Percentiles rank a stretch among this genome's conserved stretches.
Evolutionary conservation across 2,888 invertebrate species (phyloP).

Genomic region (Dasysyrphus albostriatus): DNA sequence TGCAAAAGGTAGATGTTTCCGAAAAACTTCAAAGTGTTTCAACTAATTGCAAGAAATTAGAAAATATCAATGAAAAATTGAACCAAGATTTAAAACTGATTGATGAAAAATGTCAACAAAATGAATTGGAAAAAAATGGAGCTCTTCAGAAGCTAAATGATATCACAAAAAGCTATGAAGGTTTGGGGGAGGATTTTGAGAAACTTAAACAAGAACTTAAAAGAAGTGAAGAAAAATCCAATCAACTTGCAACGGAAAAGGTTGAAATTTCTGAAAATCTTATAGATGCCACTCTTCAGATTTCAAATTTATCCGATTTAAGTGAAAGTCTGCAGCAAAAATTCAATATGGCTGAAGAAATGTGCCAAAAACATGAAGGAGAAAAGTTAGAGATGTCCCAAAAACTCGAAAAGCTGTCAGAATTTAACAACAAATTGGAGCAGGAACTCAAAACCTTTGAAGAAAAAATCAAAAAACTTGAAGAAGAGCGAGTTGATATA

Average conservation of each 20-base stretch:
- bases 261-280: conserved; percentile 1
- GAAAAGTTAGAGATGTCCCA: background rate
- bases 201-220: background rate
- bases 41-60: conserved; percentile 75
- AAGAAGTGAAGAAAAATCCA: background rate
- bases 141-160: background rate
- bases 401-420: background rate
- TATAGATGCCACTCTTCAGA: background rate
- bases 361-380: background rate
- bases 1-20: background rate
- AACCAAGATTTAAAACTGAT: background rate
- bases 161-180: background rate
- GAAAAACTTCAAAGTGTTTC: conserved; percentile 68
- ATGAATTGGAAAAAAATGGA: background rate
- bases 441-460: background rate
- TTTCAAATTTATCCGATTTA: background rate
- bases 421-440: background rate
- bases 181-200: background rate
- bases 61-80: background rate
- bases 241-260: background rate
- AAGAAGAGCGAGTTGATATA: conserved; percentile 67
- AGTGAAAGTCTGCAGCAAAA: background rate
- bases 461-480: conserved; percentile 9
- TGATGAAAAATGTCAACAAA: background rate
- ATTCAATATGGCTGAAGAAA: background rate